These are phyloP conservation scores for Leptinotarsa juncta DNA, from an alignment of 2,888 invertebrate genomes.

Conservation along the genomic window DNA sequence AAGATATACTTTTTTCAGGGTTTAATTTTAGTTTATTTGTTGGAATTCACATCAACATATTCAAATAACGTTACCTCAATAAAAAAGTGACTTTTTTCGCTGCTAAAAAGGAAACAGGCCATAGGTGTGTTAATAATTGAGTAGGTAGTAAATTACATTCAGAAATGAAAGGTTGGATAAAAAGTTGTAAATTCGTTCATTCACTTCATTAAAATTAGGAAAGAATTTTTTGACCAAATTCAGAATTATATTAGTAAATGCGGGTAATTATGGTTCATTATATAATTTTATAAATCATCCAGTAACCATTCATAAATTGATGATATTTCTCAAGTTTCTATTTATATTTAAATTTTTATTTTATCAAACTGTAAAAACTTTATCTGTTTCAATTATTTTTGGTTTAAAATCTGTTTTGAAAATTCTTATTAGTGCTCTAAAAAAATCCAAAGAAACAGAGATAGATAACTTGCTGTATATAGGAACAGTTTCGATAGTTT, in stretches of 20 bases:
- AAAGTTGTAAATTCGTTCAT: conserved; percentile 1
- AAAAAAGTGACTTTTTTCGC: conserved; percentile 15
- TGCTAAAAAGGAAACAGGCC: conserved; percentile 12
- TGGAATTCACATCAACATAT: conserved; percentile 29
- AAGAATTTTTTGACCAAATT: conserved; percentile 26
- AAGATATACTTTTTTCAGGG: conserved; percentile 37
- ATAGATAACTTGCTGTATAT: no score
- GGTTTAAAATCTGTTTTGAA: no score
- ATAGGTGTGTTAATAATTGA: conserved; percentile 28
- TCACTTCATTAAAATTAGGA: conserved; percentile 18
- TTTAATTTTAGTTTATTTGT: conserved; percentile 40
- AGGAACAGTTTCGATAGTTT: no score
- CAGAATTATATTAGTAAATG: neutral
- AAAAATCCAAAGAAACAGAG: no score
- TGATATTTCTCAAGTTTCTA: neutral
- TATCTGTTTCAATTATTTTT: no score
- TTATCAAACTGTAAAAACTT: no score
- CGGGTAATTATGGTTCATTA: neutral
- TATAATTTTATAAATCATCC: neutral
- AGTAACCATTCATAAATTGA: neutral
- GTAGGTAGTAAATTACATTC: conserved; percentile 20
- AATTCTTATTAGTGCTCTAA: no score
- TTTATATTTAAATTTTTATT: neutral
- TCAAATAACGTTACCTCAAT: conserved; percentile 32
- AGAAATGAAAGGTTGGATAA: neutral